phyloP scores from a whole-genome alignment of 1,140 invertebrate species.

The Acromyrmex charruanus region DNA sequence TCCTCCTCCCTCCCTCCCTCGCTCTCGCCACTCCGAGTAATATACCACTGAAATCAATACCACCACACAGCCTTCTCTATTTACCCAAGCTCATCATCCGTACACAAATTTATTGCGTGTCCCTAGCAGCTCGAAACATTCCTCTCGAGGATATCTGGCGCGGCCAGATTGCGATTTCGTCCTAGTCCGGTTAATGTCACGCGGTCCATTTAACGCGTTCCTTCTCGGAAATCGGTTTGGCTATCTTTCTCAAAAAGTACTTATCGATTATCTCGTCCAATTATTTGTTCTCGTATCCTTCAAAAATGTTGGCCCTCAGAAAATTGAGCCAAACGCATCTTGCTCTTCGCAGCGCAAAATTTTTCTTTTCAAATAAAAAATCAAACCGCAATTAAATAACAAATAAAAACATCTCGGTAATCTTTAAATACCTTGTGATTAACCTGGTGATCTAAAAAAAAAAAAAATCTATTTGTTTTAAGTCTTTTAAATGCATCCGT shows the following conservation, averaged over 20 bases:
- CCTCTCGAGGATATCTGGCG: slow-evolving; percentile 57
- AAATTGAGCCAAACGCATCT: not conserved
- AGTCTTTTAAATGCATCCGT: not conserved
- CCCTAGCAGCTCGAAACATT: slow-evolving; percentile 61
- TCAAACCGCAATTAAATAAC: not conserved
- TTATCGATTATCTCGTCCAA: slow-evolving; percentile 32
- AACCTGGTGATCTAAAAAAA: not conserved
- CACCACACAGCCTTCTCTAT: slow-evolving; percentile 80
- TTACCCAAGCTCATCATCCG: slow-evolving; percentile 80
- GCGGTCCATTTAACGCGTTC: slow-evolving; percentile 53
- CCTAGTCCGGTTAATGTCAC: slow-evolving; percentile 45
- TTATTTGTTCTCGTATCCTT: not conserved
- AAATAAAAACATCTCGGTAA: not conserved
- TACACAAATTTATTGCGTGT: slow-evolving; percentile 82
- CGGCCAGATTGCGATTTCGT: slow-evolving; percentile 70
- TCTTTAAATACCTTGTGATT: not conserved
- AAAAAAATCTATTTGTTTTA: not conserved
- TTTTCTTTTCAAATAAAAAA: not conserved
- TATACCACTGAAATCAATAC: slow-evolving; percentile 83
- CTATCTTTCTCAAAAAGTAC: slow-evolving; percentile 43
- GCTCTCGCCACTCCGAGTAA: slow-evolving; percentile 77
- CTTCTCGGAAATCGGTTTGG: slow-evolving; percentile 43
- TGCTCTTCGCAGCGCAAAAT: not conserved
- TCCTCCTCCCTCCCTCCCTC: slow-evolving; percentile 1
- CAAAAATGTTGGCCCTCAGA: not conserved